Conservation (phyloP, 2,888 invertebrate genomes). For the Willowsia nigromaculata region DNA sequence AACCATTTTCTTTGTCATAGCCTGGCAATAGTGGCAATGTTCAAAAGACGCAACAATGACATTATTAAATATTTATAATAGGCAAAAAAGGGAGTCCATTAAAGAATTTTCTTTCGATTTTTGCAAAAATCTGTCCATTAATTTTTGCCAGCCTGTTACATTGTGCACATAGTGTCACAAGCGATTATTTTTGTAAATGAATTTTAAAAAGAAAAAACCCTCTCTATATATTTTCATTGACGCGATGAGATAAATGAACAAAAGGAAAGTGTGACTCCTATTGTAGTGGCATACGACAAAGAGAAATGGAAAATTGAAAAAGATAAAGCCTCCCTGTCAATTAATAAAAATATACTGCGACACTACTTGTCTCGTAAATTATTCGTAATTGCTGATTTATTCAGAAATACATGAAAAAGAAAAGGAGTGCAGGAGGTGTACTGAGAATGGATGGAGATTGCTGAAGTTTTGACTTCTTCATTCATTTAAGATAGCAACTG, state of each 20-base stretch:
- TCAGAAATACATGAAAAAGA: constrained; percentile 15
- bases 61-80: background rate
- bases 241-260: background rate
- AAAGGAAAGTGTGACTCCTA: background rate
- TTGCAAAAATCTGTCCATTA: constrained; percentile 15
- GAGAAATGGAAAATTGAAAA: constrained; percentile 15
- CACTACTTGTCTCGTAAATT: constrained; percentile 50
- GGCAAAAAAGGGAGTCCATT: background rate
- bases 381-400: constrained; percentile 67
- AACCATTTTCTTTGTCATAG: too few relatives aligned
- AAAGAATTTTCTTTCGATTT: background rate
- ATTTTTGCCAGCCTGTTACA: background rate
- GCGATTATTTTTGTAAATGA: constrained; percentile 8
- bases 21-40: too few relatives aligned
- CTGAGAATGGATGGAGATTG: background rate
- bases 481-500: background rate
- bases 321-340: constrained; percentile 28
- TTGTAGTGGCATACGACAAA: background rate
- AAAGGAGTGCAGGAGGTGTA: background rate
- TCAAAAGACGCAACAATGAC: background rate
- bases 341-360: constrained; percentile 59
- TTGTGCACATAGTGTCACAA: background rate
- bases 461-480: constrained; percentile 17
- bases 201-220: constrained; percentile 3
- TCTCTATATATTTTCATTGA: background rate